These are phyloP conservation scores for Chironomus striatipennis DNA, from an alignment of 1,140 invertebrate species.

Conservation along the genomic window DNA sequence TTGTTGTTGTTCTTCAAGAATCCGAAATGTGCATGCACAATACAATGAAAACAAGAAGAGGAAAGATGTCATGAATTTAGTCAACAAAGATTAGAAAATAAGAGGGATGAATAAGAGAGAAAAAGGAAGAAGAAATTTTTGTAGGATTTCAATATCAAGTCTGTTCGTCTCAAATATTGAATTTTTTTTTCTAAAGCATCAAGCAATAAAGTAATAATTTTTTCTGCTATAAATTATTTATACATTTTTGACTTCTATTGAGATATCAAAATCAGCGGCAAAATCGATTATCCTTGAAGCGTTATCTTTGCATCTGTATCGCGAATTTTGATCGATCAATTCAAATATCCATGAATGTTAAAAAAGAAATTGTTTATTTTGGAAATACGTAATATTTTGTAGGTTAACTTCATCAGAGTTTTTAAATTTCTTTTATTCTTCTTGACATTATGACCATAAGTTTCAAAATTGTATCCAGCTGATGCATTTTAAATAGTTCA, in stretches of 20 bases:
- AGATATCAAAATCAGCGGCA: background rate
- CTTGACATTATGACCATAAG: too few species aligned
- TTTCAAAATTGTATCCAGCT: too few species aligned
- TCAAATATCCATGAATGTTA: too few species aligned
- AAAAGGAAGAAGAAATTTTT: background rate
- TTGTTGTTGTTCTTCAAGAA: background rate
- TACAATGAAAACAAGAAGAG: background rate
- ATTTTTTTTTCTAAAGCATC: background rate
- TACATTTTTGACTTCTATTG: background rate
- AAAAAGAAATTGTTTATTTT: too few species aligned
- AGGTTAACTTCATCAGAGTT: too few species aligned
- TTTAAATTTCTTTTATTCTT: too few species aligned
- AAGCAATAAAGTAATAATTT: background rate
- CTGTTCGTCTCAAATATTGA: too few species aligned
- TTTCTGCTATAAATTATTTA: background rate
- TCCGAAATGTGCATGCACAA: background rate
- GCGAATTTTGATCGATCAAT: too few species aligned
- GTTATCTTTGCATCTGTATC: background rate
- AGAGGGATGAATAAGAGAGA: background rate
- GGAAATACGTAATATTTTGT: too few species aligned
- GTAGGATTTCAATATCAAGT: too few species aligned
- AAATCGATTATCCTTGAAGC: conserved; percentile 8
- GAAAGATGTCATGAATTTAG: background rate
- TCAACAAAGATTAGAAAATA: too few species aligned
- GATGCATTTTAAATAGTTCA: too few species aligned